Base-by-base conservation (phyloP, 2,113 vertebrate genomes). In the Lophius piscatorius region DNA sequence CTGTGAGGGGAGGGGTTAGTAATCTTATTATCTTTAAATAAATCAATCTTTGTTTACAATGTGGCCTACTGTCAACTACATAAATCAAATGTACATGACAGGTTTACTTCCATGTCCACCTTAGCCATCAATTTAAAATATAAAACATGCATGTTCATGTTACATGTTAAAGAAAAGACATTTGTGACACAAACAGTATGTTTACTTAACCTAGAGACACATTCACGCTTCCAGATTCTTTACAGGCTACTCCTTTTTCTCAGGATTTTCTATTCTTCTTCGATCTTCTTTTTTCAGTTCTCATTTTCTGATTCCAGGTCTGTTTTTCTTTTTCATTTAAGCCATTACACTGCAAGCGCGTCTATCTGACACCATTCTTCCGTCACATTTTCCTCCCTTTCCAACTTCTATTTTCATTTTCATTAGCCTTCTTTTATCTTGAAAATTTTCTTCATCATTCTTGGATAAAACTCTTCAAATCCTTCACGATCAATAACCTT, bases 341-440 rank as follows among this genome's bases (percentile, higher is more conserved):
- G 93, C 93, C 94, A 94, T 94, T 95, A 94, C 77, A 92, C 93
- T 91, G 94, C 94, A 93, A 94, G 94, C 88, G 93, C 94, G 94
- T 94, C 94, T 97, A 96, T 96, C 76, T 79, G 77, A 84, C 81
- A 95, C 92, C 94, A 94, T 93, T 97, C 94, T 96, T 96, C 94
- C 92, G 93, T 95, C 95, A 93, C 64, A 76, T 93, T 94, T n/a
- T 93, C 91, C 92, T 94, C 95, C 95, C 94, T 94, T 94, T 95
- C 92, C 95, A n/a, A 94, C 93, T 92, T 94, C 94, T 93, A 94
- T 94, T 94, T 96, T 95, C 94, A 85, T 98, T 84, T 95, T 83
- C 95, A 97, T 95, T 93, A 96, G 95, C 94, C 96, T 97, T 96
- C 95, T 94, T 94, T 96, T 95, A 97, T 97, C 95, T 97, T 96